phyloP scores from a whole-genome alignment of 1,140 invertebrate species.

The Drosophila novamexicana region DNA sequence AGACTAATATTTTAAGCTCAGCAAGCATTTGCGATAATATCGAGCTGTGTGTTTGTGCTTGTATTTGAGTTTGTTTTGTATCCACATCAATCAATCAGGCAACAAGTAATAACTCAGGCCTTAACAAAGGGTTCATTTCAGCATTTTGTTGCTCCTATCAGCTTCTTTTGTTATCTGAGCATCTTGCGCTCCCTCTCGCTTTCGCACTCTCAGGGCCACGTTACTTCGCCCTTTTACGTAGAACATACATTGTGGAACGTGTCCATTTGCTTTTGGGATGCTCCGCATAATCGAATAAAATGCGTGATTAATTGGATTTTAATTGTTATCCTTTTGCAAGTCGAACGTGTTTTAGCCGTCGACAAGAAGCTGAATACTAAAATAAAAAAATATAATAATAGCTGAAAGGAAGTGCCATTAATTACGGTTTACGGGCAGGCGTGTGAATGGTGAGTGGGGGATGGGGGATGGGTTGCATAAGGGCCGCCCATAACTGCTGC shows the following conservation, averaged over 20 bases:
- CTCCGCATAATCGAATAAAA: conserved; percentile 80
- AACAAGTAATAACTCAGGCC: conserved; percentile 74
- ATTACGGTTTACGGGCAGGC: conserved; percentile 52
- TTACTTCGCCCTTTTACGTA: neutral
- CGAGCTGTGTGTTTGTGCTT: conserved; percentile 17
- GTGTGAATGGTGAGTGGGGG: neutral
- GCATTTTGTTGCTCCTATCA: conserved; percentile 20
- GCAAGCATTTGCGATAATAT: conserved; percentile 43
- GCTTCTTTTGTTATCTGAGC: conserved; percentile 19
- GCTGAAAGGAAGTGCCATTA: conserved; percentile 73
- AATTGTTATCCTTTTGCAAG: conserved; percentile 79
- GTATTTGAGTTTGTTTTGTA: conserved; percentile 39
- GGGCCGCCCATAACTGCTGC: conserved; percentile 8
- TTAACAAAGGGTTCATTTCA: conserved; percentile 40
- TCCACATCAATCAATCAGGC: conserved; percentile 73
- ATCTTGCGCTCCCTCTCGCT: neutral
- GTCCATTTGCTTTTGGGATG: conserved; percentile 42
- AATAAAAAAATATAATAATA: conserved; percentile 69
- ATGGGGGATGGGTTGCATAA: neutral
- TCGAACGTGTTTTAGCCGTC: conserved; percentile 68
- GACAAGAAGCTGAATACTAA: conserved; percentile 25
- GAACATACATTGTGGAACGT: conserved; percentile 51
- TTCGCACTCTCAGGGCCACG: neutral
- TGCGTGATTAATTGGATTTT: conserved; percentile 82
- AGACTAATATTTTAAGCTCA: conserved; percentile 19